Evolutionary conservation across 1,140 invertebrate genomes (phyloP).

Genomic region (Maconellicoccus hirsutus): DNA sequence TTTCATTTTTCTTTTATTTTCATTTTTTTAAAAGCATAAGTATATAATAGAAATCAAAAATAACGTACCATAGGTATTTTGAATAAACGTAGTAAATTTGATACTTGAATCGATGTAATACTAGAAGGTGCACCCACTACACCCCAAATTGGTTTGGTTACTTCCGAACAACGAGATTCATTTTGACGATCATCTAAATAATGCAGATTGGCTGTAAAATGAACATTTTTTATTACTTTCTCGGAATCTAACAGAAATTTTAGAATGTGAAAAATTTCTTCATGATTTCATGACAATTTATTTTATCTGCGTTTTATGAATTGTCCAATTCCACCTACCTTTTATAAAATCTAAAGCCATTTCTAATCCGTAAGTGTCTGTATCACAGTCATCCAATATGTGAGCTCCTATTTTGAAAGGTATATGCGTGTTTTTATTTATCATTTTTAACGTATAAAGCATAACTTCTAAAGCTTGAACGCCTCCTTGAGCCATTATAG

Average conservation of each 20-base stretch:
- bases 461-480: constrained; percentile 83
- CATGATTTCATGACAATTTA: no score
- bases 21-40: not conserved
- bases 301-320: no score
- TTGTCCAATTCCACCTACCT: constrained; percentile 72
- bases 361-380: constrained; percentile 89
- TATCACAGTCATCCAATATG: constrained; percentile 89
- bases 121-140: constrained; percentile 92
- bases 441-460: constrained; percentile 77
- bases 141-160: constrained; percentile 81
- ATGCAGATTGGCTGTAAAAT: not conserved
- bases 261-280: no score
- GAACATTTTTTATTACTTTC: no score
- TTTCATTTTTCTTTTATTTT: not conserved
- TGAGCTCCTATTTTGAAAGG: constrained; percentile 75
- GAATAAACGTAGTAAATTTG: constrained; percentile 84
- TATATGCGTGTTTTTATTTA: constrained; percentile 54
- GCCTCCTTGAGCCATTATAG: constrained; percentile 88
- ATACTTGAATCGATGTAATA: constrained; percentile 91
- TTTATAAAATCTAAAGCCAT: constrained; percentile 96
- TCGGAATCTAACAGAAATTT: no score
- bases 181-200: not conserved
- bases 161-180: constrained; percentile 56
- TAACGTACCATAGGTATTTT: constrained; percentile 83
- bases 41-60: not conserved